A percentile compares a stretch with the other conserved stretches of the same genome.
Conservation (phyloP, 2,113 vertebrate genomes). For the Lichenostomus cassidix region DNA sequence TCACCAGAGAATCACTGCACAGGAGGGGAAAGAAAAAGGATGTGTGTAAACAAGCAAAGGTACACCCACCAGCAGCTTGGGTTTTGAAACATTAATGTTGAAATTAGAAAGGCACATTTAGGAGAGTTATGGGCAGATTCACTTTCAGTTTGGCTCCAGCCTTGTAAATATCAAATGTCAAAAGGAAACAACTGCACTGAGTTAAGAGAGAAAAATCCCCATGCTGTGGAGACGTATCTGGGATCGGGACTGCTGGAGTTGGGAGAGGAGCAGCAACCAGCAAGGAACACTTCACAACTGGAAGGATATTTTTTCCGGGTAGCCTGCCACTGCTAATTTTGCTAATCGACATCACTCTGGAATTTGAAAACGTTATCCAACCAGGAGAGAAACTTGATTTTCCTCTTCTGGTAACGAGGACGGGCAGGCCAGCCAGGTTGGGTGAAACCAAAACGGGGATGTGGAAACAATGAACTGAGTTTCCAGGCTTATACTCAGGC, state of each 20-base stretch:
- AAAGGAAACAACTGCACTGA: background rate
- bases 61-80: slow-evolving; percentile 8
- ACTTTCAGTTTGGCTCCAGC: slow-evolving; percentile 38
- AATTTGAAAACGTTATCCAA: slow-evolving; percentile 51
- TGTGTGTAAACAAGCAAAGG: background rate
- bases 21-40: fast-evolving
- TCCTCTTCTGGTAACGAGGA: slow-evolving; percentile 31
- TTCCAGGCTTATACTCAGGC: background rate
- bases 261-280: background rate
- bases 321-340: slow-evolving; percentile 46
- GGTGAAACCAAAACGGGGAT: background rate
- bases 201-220: background rate
- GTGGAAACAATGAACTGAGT: background rate
- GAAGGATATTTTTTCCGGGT: background rate
- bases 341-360: slow-evolving; percentile 43
- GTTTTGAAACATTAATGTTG: slow-evolving; percentile 29
- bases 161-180: slow-evolving; percentile 30
- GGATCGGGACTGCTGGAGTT: fast-evolving
- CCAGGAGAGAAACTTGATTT: slow-evolving; percentile 60
- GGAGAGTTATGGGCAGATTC: slow-evolving; percentile 2
- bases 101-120: slow-evolving; percentile 36
- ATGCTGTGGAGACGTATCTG: fast-evolving
- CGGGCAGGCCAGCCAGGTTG: background rate
- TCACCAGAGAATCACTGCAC: background rate
- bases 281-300: background rate